These are phyloP conservation scores for Ormyrus pomaceus DNA, from an alignment of 2,888 invertebrate genomes.

Conservation along the genomic window DNA sequence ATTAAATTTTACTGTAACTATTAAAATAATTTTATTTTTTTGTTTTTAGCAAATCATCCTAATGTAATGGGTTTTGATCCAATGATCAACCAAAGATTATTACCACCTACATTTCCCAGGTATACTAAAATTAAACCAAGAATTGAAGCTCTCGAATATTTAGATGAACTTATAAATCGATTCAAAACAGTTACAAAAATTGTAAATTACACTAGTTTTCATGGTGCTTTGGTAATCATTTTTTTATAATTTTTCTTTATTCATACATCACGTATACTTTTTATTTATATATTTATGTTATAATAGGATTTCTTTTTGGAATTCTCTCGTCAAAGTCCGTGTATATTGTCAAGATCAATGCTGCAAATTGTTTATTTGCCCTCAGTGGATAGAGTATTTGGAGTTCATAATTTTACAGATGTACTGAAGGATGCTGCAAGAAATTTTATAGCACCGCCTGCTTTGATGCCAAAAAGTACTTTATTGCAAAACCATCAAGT, in stretches of 20 bases:
- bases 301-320: constrained; percentile 93
- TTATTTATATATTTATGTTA: constrained; percentile 55
- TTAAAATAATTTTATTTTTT: constrained; percentile 20
- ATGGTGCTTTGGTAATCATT: constrained; percentile 84
- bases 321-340: constrained; percentile 92
- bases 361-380: constrained; percentile 88
- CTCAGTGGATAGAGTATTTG: constrained; percentile 77
- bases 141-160: constrained; percentile 86
- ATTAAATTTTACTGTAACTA: constrained; percentile 15
- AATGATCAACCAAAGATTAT: constrained; percentile 93
- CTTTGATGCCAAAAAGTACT: constrained; percentile 85
- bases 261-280: constrained; percentile 14
- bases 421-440: constrained; percentile 91
- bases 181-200: constrained; percentile 90
- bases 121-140: constrained; percentile 93
- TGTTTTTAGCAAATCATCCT: constrained; percentile 80
- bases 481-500: constrained; percentile 84
- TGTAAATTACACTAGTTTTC: constrained; percentile 86
- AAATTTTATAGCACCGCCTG: constrained; percentile 93
- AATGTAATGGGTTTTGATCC: constrained; percentile 97
- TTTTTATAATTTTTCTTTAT: background rate
- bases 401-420: constrained; percentile 83
- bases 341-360: constrained; percentile 93
- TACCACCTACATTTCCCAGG: constrained; percentile 99
- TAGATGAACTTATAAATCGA: constrained; percentile 88